Base-by-base conservation (phyloP, 2,113 vertebrate species). In the Coptodon bakossiorum region DNA sequence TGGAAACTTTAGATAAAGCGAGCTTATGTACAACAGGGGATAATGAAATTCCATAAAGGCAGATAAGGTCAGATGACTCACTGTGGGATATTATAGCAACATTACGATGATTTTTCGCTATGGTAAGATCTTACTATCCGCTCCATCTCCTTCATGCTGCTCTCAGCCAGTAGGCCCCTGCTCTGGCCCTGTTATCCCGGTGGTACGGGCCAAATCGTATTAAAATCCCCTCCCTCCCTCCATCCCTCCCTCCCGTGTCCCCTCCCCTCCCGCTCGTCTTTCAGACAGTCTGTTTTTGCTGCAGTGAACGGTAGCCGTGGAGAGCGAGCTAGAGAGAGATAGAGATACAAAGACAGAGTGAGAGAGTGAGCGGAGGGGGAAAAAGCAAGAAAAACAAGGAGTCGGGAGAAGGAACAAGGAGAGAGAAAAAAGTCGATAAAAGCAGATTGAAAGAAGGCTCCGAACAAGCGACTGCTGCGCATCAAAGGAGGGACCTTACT, bases 231-330 rank as follows among this genome's bases (percentile, higher is more conserved):
- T 89, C 91, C 89, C 86, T 52, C 86, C 24, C 66, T 80, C 66
- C 90, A 94, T 90, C 91, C 89, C 85, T 56, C 87, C 27, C 78
- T 78, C 68, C 86, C 93, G 80, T 89, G 80, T 91, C 81, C 86
- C 94, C 93, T 92, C 88, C 88, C 91, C 94, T 92, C 93, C 86
- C 89, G 79, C 86, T 85, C 88, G 85, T 91, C 94, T 93, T 95
- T 95, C 95, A 95, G 94, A 95, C 95, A 94, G 96, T 95, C 96
- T 96, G 95, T 96, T 96, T 96, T 96, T 97, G 96, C 96, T 97
- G 96, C 96, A 97, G 96, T 97, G 96, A 96, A 93, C 96, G 95
- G 94, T 95, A 94, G 95, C 94, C 88, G 95, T 94, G 91, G 91
- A 93, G 93, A 93, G 89, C 73, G 84, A 91, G 81, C 82, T 76